Conservation (phyloP, 2,797 vertebrate genomes). For the Agapornis canus region DNA sequence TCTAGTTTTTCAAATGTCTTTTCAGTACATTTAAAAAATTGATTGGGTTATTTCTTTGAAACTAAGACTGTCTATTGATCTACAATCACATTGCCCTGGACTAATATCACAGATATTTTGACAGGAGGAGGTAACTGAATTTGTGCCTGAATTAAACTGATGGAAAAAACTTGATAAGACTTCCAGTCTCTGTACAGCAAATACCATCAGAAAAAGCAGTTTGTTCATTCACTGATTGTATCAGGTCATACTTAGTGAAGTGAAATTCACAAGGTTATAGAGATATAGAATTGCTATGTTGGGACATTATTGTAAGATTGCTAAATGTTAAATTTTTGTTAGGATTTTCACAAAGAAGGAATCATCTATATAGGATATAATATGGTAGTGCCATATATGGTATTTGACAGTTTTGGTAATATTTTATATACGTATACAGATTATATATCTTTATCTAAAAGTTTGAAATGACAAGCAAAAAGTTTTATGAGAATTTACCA, state of each 20-base stretch:
- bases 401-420: background rate
- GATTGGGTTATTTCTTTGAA: background rate
- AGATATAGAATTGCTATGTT: background rate
- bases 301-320: background rate
- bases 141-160: conserved; percentile 39
- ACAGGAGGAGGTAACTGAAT: background rate
- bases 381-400: background rate
- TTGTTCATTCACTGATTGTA: conserved; percentile 33
- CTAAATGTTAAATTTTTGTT: background rate
- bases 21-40: background rate
- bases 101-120: conserved; percentile 40
- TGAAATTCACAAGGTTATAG: conserved; percentile 11
- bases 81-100: conserved; percentile 3
- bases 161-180: conserved; percentile 30
- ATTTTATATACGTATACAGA: background rate
- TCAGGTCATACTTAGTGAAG: conserved; percentile 18
- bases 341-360: background rate
- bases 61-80: conserved; percentile 1
- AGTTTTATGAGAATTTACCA: background rate
- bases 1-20: background rate
- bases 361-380: background rate
- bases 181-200: background rate
- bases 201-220: background rate
- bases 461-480: background rate
- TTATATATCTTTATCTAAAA: background rate